Evolutionary conservation across 1,140 invertebrate genomes (phyloP), one percentile per base, ranked within the genome.

Genomic region (Rhagoletis zephyria): DNA sequence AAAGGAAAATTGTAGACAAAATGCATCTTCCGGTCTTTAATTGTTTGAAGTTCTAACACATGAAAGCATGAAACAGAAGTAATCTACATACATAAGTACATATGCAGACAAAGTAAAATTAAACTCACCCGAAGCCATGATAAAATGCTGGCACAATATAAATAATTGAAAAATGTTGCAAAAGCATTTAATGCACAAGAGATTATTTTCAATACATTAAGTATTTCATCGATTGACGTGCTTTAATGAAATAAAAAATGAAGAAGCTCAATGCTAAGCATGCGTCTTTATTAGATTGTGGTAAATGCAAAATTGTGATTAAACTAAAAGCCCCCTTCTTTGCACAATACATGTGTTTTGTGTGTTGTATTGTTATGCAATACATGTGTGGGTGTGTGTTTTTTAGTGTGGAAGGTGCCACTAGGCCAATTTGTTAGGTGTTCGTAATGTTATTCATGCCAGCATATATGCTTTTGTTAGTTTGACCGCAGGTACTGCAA

Each of bases 1-100:
- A 48, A 74, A 56, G 48, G 56, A 81, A 81, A 81, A 30, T 81
- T 81, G 48, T 81, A 81, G 74, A 56, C 48, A 56, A 81, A 81
- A 56, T 81, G 48, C 4, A 56, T 45, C 48, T 19, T 77, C 48
- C 74, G 74, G 74, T 77, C 6, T 56, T 45, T 81, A 81, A 81
- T 77, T 77, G 70, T 77, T 77, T 77, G n/a, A 45, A 77, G 51
- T 81, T 81, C 48, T 2, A 7, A 19, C 56, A 16, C 16, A 56
- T 10, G 16, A 14, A 63, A 14, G n/a, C 45, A 30, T 30, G 0
- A 30, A 30, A 63, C 9, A n/a, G n/a, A 63, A n/a, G n/a, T 4
- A 14, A 63, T 63, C 30, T 30, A 30, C 30, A 30, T 30, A 30
- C 30, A 30, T 30, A 30, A 30, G 30, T 30, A 30, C 12, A 7